phyloP scores from a whole-genome alignment of 2,888 invertebrate genomes.

The Polymixis flavicincta region DNA sequence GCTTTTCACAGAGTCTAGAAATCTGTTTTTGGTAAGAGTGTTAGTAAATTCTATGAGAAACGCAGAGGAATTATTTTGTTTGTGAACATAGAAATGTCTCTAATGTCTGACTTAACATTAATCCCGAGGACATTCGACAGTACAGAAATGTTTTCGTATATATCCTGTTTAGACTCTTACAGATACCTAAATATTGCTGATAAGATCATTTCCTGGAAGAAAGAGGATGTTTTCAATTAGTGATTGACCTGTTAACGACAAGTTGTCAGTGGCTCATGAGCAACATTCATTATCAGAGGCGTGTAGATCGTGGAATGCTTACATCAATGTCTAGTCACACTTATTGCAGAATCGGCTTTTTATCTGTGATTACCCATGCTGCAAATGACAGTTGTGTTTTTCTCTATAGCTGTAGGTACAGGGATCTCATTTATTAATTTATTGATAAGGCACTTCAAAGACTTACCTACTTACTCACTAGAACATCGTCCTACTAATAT shows the following conservation, averaged over 20 bases:
- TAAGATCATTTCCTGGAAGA: background rate
- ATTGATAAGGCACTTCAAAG: no score
- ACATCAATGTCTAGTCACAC: background rate
- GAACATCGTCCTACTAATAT: no score
- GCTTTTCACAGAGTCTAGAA: no score
- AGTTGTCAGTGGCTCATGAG: background rate
- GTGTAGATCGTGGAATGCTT: background rate
- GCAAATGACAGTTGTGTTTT: background rate
- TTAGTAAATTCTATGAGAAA: no score
- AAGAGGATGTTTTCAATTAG: slow-evolving; percentile 5
- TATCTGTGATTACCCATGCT: background rate
- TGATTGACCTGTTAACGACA: background rate
- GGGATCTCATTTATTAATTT: background rate
- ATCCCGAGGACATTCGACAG: no score
- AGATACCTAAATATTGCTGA: background rate
- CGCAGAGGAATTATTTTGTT: no score
- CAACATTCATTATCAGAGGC: background rate
- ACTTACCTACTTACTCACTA: no score
- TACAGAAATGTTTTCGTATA: no score
- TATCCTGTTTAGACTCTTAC: no score
- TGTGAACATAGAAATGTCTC: no score
- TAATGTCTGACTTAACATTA: no score
- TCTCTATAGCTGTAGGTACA: background rate
- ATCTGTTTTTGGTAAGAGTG: no score
- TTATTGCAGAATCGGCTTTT: background rate